Conservation (phyloP, 2,113 vertebrate genomes). For the Manacus vitellinus region DNA sequence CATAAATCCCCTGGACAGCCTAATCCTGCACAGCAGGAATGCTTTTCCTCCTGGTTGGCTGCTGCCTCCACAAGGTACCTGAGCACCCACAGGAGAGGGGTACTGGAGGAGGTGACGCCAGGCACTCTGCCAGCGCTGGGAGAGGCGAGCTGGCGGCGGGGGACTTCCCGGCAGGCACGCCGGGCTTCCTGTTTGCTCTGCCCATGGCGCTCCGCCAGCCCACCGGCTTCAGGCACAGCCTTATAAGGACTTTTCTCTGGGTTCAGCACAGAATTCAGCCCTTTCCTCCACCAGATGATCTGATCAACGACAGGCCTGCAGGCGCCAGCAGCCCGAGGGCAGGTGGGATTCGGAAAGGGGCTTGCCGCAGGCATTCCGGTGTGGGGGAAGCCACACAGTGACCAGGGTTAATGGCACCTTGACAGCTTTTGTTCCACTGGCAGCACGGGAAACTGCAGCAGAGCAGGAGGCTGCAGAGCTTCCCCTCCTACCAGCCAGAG, state of each 20-base stretch:
- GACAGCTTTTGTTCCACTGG: background rate
- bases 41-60: background rate
- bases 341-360: background rate
- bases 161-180: constrained; percentile 9
- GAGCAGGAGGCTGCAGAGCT: background rate
- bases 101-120: fast-evolving
- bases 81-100: background rate
- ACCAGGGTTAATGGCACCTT: background rate
- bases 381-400: fast-evolving
- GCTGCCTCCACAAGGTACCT: background rate
- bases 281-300: background rate
- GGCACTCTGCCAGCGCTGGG: fast-evolving
- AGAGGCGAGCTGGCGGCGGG: fast-evolving
- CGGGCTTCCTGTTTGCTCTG: background rate
- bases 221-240: background rate
- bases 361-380: background rate
- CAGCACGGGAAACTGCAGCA: background rate
- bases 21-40: background rate
- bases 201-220: background rate
- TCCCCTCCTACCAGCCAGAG: background rate
- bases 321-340: background rate
- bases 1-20: background rate
- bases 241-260: constrained; percentile 23
- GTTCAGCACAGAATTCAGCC: background rate
- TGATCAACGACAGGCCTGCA: background rate